These are phyloP conservation scores for Palythoa grandiflora DNA, from an alignment of 92 coral and sea anemone species.

Conservation along the genomic window DNA sequence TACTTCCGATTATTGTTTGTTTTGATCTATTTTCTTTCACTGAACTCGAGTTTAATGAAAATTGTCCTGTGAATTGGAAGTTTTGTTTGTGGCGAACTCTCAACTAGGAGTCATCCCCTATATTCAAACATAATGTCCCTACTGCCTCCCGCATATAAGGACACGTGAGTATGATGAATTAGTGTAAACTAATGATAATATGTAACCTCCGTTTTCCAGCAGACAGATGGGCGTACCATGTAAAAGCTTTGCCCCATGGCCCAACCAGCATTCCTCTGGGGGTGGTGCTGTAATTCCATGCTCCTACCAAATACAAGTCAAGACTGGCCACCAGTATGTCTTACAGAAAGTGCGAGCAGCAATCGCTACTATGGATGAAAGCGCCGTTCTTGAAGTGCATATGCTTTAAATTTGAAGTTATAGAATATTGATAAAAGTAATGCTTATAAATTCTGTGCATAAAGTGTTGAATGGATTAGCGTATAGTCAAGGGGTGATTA, in stretches of 20 bases:
- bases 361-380: slow-evolving; percentile 34
- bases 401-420: slow-evolving; percentile 4
- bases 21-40: neutral
- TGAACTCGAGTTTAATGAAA: neutral
- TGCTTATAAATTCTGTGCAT: neutral
- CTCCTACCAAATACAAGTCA: slow-evolving; percentile 44
- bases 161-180: neutral
- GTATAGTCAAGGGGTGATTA: slow-evolving; percentile 3
- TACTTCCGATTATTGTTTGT: neutral
- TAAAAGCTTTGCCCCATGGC: slow-evolving; percentile 44
- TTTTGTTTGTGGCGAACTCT: neutral
- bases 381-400: slow-evolving; percentile 31
- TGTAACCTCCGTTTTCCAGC: neutral
- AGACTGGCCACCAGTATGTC: slow-evolving; percentile 10
- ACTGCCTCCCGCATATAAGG: neutral
- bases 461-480: neutral
- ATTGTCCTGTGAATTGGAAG: neutral
- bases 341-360: slow-evolving; percentile 12
- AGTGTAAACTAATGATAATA: neutral
- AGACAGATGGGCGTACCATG: neutral
- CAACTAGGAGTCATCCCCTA: neutral
- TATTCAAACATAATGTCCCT: neutral
- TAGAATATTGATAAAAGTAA: neutral
- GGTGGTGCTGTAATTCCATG: slow-evolving; percentile 65
- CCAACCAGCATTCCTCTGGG: slow-evolving; percentile 51